Percentiles rank a stretch among this genome's conserved stretches.
Conservation (phyloP, 2,797 vertebrate species). For the Scolopax bukidnonensis region DNA sequence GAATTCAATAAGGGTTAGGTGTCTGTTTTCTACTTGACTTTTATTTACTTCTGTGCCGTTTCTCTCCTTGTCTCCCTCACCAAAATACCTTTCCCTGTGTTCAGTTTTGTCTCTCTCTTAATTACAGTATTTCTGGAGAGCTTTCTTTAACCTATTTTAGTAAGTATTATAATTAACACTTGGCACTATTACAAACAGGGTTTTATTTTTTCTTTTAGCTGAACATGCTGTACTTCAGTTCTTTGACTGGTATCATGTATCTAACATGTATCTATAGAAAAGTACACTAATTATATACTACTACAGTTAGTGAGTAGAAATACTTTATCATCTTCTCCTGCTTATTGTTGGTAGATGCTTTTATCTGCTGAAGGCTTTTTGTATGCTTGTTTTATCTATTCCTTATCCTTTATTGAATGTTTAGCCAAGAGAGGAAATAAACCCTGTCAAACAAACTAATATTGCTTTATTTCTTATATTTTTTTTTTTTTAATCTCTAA, state of each 20-base stretch:
- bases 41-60: background rate
- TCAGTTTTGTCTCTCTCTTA: background rate
- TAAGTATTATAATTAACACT: background rate
- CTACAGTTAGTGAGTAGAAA: background rate
- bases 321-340: background rate
- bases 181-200: background rate
- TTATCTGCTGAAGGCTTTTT: background rate
- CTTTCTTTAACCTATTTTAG: conserved; percentile 25
- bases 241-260: background rate
- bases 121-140: conserved; percentile 21
- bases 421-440: background rate
- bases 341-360: background rate
- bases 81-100: background rate
- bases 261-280: background rate
- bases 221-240: background rate
- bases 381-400: background rate
- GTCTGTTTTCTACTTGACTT: background rate
- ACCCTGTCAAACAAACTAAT: background rate
- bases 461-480: background rate
- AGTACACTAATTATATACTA: background rate
- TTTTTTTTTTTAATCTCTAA: background rate
- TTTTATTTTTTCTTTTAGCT: conserved; percentile 8
- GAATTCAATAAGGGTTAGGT: background rate
- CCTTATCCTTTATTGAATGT: conserved; percentile 6
- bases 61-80: background rate